These are phyloP conservation scores for Staurois parvus DNA, from an alignment of 2,797 vertebrate genomes.

Conservation along the genomic window DNA sequence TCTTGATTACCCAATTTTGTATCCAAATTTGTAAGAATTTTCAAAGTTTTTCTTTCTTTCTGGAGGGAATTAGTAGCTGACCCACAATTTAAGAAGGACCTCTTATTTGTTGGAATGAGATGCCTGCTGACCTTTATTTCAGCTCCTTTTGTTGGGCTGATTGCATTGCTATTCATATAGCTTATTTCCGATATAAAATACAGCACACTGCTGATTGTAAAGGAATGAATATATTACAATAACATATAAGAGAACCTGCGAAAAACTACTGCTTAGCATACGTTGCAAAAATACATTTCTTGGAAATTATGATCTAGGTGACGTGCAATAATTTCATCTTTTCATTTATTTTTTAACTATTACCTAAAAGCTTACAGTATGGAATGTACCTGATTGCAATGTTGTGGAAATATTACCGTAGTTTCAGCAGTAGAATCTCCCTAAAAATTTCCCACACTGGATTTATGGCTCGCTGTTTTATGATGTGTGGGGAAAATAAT, in stretches of 20 bases:
- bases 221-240: slow-evolving; percentile 53
- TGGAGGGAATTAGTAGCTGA: slow-evolving; percentile 44
- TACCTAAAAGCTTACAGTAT: no score
- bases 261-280: slow-evolving; percentile 5
- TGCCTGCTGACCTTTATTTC: slow-evolving; percentile 36
- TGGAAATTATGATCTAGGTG: not conserved
- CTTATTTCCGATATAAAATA: slow-evolving; percentile 49
- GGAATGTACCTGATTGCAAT: no score
- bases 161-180: slow-evolving; percentile 54
- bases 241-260: slow-evolving; percentile 24
- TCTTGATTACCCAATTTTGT: slow-evolving; percentile 43
- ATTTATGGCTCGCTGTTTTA: no score
- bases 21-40: slow-evolving; percentile 30
- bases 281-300: not conserved
- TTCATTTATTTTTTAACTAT: no score
- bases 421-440: no score
- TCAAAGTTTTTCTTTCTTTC: slow-evolving; percentile 11
- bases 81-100: slow-evolving; percentile 30
- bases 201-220: slow-evolving; percentile 43
- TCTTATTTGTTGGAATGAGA: slow-evolving; percentile 38
- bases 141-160: slow-evolving; percentile 27
- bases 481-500: no score
- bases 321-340: not conserved
- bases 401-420: no score
- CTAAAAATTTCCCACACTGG: no score